Percentiles rank a stretch among this genome's conserved stretches.
phyloP scores from a whole-genome alignment of 2,113 vertebrate species.

The Notiomystis cincta region DNA sequence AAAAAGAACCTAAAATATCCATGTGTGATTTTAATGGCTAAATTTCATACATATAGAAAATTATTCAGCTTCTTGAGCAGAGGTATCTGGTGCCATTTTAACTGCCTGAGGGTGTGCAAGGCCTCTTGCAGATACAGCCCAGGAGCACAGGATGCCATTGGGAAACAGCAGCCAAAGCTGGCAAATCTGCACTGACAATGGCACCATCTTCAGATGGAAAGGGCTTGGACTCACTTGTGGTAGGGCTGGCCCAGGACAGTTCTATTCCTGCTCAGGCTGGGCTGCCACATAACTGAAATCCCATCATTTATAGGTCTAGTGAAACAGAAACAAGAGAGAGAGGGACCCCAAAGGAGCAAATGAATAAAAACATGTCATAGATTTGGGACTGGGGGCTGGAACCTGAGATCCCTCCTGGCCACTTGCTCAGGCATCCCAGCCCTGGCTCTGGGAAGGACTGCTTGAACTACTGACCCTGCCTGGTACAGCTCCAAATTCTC shows the following conservation, averaged over 20 bases:
- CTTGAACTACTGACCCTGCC: neutral
- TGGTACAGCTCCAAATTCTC: neutral
- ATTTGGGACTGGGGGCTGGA: neutral
- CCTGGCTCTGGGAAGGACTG: neutral
- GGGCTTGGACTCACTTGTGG: neutral
- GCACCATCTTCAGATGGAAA: neutral
- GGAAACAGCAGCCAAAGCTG: neutral
- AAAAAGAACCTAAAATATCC: neutral
- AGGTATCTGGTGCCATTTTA: neutral
- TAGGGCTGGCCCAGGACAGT: neutral
- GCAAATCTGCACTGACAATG: rapidly evolving
- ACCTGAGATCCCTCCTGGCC: neutral
- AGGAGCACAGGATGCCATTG: neutral
- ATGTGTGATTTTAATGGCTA: neutral
- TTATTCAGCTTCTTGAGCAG: neutral
- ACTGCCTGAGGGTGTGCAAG: neutral
- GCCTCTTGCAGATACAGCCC: neutral
- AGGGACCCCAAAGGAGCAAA: neutral
- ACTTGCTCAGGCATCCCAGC: neutral
- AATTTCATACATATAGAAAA: neutral
- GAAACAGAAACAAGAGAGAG: neutral
- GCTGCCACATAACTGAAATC: neutral
- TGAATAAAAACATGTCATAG: neutral
- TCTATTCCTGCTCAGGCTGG: neutral
- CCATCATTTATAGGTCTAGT: rapidly evolving